Evolutionary conservation across 2,113 vertebrate species (phyloP).

Genomic region (Cinclus mexicanus): DNA sequence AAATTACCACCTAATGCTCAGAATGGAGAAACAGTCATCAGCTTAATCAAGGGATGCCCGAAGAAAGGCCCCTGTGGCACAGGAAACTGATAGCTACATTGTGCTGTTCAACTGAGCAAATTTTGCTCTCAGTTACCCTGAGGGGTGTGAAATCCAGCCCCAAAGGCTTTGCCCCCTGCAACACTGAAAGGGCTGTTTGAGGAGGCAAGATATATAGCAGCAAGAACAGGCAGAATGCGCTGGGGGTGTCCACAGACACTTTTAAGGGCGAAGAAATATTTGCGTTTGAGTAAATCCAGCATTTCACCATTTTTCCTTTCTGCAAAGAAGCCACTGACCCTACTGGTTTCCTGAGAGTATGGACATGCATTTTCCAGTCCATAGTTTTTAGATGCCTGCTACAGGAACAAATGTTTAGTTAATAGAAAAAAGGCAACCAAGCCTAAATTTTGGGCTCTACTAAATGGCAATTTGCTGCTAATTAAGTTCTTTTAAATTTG

Average conservation of each 20-base stretch:
- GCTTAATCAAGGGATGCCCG: neutral
- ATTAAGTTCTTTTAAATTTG: constrained; percentile 31
- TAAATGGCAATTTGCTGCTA: neutral
- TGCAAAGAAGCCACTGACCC: neutral
- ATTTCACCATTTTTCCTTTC: neutral
- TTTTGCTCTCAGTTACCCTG: neutral
- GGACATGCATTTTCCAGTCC: neutral
- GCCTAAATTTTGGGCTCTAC: constrained; percentile 56
- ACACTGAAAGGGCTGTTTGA: neutral
- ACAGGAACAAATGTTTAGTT: constrained; percentile 57
- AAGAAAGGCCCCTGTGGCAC: neutral
- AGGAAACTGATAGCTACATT: neutral
- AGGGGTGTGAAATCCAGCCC: neutral
- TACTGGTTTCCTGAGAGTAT: neutral
- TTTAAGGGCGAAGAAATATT: neutral
- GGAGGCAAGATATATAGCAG: neutral
- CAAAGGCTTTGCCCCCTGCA: neutral
- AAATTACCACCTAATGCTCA: neutral
- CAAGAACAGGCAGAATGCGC: neutral
- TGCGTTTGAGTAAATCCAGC: neutral
- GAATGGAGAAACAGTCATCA: neutral
- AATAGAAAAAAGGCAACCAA: constrained; percentile 59
- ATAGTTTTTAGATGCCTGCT: neutral
- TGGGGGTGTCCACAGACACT: neutral
- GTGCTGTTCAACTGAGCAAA: neutral